Base-by-base conservation (phyloP, 35 echinoderm and acorn worm species). In the Eucidaris tribuloides region DNA sequence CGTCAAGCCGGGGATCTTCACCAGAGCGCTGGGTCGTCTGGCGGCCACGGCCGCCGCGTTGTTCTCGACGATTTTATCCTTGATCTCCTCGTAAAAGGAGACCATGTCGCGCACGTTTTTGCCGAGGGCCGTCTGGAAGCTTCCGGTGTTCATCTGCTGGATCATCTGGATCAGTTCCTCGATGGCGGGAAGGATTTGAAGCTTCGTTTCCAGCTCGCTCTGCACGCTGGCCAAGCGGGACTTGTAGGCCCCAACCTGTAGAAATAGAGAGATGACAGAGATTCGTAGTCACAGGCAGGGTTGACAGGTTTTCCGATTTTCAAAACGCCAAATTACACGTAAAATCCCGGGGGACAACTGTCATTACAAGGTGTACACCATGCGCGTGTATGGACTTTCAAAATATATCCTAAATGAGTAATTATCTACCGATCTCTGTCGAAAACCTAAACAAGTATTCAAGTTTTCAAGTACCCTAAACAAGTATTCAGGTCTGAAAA, bases 71-170 rank as follows among this genome's bases (percentile, higher is more conserved):
- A n/a, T n/a, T n/a, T n/a, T n/a, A 7, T 74, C 38, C 68, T 74
- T 74, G 35, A 74, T 40, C 3, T 74, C 68, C 41, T 74, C 68
- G 68, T 74, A 74, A n/a, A 42, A 74, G 17, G 28, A 22, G 18
- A 74, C 68, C 37, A 74, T 74, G 34, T 74, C 68, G 7, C 19
- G 68, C 7, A 74, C 68, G 28, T 22, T 6, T 7, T 74, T 38
- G 15, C 68, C 68, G 0, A 42, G 14, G 3, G 24, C 5, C 14
- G 24, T 22, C 27, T 33, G 34, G 28, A 74, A n/a, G 15, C 40
- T 42, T 0, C 6, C 4, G 35, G 38, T 74, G 17, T 43, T 14
- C 68, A 74, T 74, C 68, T 74, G 15, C 7, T 33, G 15, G 35
- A 74, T 17, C 38, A 25, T 7, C 68, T 13, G 38, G 35, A 74